Conservation (phyloP, 1,140 invertebrate genomes). For the Meteorus sp. region DNA sequence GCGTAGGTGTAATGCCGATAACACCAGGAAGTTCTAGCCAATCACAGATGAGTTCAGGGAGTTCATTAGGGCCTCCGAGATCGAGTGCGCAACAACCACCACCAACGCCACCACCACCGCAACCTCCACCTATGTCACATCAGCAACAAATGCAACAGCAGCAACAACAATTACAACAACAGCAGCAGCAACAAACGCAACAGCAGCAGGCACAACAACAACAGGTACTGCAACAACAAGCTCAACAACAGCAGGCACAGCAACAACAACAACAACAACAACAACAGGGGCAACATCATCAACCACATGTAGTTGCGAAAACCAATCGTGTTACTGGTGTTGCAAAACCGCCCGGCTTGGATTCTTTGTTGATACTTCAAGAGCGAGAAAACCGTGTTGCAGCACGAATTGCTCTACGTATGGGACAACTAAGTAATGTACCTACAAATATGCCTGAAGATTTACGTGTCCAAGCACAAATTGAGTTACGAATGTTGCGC, state of each 20-base stretch:
- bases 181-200: too few species aligned
- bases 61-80: too few species aligned
- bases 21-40: too few species aligned
- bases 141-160: too few species aligned
- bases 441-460: constrained; percentile 92
- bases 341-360: constrained; percentile 86
- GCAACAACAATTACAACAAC: too few species aligned
- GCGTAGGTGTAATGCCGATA: too few species aligned
- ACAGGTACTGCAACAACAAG: neutral
- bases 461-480: constrained; percentile 88
- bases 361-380: constrained; percentile 89
- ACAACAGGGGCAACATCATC: constrained; percentile 42
- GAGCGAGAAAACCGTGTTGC: constrained; percentile 93
- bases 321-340: constrained; percentile 85
- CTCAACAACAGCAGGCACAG: neutral
- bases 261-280: neutral
- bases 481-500: constrained; percentile 89
- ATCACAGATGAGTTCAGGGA: too few species aligned
- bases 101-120: too few species aligned
- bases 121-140: too few species aligned
- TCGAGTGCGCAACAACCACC: too few species aligned
- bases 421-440: constrained; percentile 79
- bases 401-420: constrained; percentile 80
- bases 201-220: neutral
- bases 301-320: constrained; percentile 64